These are phyloP conservation scores for Parazoanthus darwini DNA, from an alignment of 92 coral and sea anemone genomes.

Conservation along the genomic window DNA sequence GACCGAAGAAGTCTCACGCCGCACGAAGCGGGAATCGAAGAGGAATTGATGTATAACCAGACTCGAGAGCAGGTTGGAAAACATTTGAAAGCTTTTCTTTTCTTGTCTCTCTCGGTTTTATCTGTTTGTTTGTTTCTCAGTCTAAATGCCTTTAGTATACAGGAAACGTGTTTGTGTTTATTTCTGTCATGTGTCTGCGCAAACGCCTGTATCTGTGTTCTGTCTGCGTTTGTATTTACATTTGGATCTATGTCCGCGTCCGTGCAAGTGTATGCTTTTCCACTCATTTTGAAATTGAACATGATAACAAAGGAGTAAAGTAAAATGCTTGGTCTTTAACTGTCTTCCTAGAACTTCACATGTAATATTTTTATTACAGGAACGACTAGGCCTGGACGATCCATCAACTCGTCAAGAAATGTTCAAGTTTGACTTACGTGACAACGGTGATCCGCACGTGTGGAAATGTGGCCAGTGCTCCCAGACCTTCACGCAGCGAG, in stretches of 20 bases:
- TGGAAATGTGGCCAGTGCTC: slow-evolving; percentile 98
- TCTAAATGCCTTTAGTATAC: neutral
- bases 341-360: neutral
- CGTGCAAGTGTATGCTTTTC: neutral
- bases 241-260: too few species aligned
- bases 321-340: too few species aligned
- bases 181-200: too few species aligned
- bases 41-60: slow-evolving; percentile 35
- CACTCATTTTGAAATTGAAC: neutral
- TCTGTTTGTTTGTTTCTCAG: neutral
- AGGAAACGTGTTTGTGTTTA: too few species aligned
- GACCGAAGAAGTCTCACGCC: neutral
- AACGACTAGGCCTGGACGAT: slow-evolving; percentile 48
- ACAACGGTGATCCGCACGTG: slow-evolving; percentile 69
- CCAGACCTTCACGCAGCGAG: slow-evolving; percentile 92
- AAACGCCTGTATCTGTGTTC: too few species aligned
- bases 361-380: slow-evolving; percentile 13
- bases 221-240: too few species aligned
- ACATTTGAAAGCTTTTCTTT: neutral
- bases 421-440: slow-evolving; percentile 53
- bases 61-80: slow-evolving; percentile 40
- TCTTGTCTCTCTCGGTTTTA: neutral
- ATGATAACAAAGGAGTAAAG: too few species aligned
- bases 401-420: slow-evolving; percentile 45
- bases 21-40: slow-evolving; percentile 41